Evolutionary conservation across 1,140 invertebrate species (phyloP).

Genomic region (Dufourea novaeangliae): DNA sequence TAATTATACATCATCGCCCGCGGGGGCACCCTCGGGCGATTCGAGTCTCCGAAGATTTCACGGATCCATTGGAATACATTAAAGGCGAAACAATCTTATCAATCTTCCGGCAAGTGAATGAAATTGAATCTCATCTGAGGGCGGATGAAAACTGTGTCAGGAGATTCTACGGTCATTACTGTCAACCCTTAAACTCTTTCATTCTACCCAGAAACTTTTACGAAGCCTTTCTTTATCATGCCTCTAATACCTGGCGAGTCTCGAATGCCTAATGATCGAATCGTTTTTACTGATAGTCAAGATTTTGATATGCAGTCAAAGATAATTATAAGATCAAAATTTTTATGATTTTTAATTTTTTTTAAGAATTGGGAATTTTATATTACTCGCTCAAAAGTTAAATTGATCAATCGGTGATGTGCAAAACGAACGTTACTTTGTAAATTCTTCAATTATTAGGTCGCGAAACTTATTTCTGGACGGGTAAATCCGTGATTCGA

Average conservation of each 20-base stretch:
- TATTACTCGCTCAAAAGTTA: neutral
- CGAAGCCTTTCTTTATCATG: too few species aligned
- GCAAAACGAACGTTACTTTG: neutral
- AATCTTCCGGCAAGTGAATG: neutral
- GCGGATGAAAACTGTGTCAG: neutral
- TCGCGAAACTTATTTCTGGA: neutral
- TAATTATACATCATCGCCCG: constrained; percentile 40
- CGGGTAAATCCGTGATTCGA: neutral
- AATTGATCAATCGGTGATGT: neutral
- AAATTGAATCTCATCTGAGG: constrained; percentile 3
- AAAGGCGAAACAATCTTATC: constrained; percentile 10
- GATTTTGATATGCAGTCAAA: too few species aligned
- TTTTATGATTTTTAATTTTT: too few species aligned
- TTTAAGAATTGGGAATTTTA: too few species aligned
- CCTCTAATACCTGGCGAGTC: too few species aligned
- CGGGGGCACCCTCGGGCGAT: too few species aligned
- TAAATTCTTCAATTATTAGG: neutral
- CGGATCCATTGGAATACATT: constrained; percentile 35
- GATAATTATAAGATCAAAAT: too few species aligned
- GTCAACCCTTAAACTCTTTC: too few species aligned
- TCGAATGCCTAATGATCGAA: too few species aligned
- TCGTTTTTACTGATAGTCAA: too few species aligned
- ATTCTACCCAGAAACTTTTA: too few species aligned
- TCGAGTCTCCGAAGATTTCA: constrained; percentile 13
- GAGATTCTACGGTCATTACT: neutral